Base-by-base conservation (phyloP, 2,113 vertebrate species). In the Sebastes schlegelii region DNA sequence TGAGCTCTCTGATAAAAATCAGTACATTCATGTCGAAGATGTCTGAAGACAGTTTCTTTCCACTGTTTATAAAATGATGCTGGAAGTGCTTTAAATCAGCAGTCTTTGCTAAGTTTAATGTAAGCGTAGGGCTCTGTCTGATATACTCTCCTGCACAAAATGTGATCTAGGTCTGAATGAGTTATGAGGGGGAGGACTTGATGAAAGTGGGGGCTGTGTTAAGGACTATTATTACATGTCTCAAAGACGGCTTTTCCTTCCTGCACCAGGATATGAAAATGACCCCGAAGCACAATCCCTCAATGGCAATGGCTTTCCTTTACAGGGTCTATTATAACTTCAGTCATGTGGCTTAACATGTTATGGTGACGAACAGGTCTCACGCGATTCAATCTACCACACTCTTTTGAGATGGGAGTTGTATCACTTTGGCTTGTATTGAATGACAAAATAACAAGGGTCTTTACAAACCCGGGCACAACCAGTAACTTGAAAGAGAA, bases 141-240 rank as follows among this genome's bases (percentile, higher is more conserved):
- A 74, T 74, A 61, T 62, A 26, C 60, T 71, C 51, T 87, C 5
- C 62, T 80, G 51, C 75, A 69, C 60, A 69, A 49, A 70, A 17
- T 77, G 69, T 19, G 58, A 77, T 65, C 16, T 73, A 74, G 67
- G 45, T 77, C 46, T 79, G 49, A 49, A 45, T 82, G 67, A 90
- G 60, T 89, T 86, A 91, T 76, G 81, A 74, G 80, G 61, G 58
- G 52, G 52, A 67, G 79, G 70, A 68, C 42, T 83, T 57, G 70
- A 87, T 89, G 51, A 86, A 90, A 81, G 76, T 58, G 34, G 78
- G 5, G 62, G 49, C 68, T 80, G 67, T 83, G 80, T 88, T 57
- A 40, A 77, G 55, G 66, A 74, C 70, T 90, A 75, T 86, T 74
- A 92, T 94, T 87, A 83, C 79, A 87, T 48, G 74, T 86, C 89